These are phyloP conservation scores for Tursiops truncatus DNA, from an alignment of 2,113 vertebrate genomes.

Conservation along the genomic window DNA sequence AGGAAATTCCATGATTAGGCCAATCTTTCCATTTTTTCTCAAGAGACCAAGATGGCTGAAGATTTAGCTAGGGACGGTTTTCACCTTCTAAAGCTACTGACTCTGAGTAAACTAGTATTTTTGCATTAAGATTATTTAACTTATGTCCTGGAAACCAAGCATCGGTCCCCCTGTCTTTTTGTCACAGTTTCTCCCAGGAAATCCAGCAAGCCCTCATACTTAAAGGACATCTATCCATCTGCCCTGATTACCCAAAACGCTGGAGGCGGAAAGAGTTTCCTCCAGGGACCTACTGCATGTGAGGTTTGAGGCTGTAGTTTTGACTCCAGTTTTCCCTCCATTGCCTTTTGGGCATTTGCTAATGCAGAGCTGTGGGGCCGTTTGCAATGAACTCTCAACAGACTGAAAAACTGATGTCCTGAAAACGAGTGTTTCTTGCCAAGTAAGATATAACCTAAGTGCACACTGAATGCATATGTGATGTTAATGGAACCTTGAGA, in stretches of 20 bases:
- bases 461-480: background rate
- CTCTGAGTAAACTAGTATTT: background rate
- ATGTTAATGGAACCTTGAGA: background rate
- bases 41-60: background rate
- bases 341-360: background rate
- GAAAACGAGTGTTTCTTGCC: background rate
- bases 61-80: background rate
- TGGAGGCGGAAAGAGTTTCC: background rate
- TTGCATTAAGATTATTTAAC: background rate
- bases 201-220: background rate
- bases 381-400: background rate
- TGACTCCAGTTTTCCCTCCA: background rate
- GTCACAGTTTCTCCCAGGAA: background rate
- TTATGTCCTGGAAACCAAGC: background rate
- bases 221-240: background rate
- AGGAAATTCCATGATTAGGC: slow-evolving; percentile 65
- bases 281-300: background rate
- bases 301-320: background rate
- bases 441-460: background rate
- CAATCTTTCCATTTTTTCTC: slow-evolving; percentile 37
- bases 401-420: background rate
- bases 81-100: background rate
- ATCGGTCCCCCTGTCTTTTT: background rate
- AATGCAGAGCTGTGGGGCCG: background rate
- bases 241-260: background rate